Evolutionary conservation across 2,113 vertebrate genomes (phyloP), one percentile per base, ranked within the genome.

Genomic region (Callipepla squamata): DNA sequence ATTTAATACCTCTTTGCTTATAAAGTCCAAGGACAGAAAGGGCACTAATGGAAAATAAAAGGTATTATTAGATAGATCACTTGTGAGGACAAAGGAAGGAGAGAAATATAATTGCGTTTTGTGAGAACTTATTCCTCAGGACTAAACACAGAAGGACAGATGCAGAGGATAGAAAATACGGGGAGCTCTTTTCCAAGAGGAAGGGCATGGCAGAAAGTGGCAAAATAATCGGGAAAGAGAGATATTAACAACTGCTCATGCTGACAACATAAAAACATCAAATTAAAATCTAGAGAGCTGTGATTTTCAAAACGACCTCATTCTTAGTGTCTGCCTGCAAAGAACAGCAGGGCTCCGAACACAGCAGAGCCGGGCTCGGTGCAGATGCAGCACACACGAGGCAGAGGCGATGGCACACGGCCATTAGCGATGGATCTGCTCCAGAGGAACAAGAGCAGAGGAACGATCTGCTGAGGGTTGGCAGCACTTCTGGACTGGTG

Each of bases 321-420:
- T 13, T 85, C 40, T 34, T 16, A 32, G 59, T 26, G 30, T 20
- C 34, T 47, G 25, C 67, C 30, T 32, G 53, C 32, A 36, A 44
- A 59, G 86, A 42, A 34, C 2, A 16, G 1, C 18, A 25, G 61
- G 63, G 11, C 30, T 16, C 5, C 1, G 2, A n/a, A 4, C 0
- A 40, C 73, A 86, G 55, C 80, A 86, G 86, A 45, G 2, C 1
- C 4, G 38, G 61, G 38, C 14, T 42, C 53, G 20, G 80, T 36
- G 66, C 50, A 28, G 78, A 34, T 2, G 5, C 42, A n/a, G 58
- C n/a, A 32, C 1, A 3, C 13, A 6, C 22, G 2, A 5, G 80
- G 72, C 47, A 50, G 59, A 40, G 47, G 51, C 13, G 26, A 53
- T 28, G 51, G 42, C 3, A 14, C 0, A 2, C 18, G 40, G 44